These are phyloP conservation scores for Chouioia cunea DNA, from an alignment of 2,888 invertebrate species.

Conservation along the genomic window DNA sequence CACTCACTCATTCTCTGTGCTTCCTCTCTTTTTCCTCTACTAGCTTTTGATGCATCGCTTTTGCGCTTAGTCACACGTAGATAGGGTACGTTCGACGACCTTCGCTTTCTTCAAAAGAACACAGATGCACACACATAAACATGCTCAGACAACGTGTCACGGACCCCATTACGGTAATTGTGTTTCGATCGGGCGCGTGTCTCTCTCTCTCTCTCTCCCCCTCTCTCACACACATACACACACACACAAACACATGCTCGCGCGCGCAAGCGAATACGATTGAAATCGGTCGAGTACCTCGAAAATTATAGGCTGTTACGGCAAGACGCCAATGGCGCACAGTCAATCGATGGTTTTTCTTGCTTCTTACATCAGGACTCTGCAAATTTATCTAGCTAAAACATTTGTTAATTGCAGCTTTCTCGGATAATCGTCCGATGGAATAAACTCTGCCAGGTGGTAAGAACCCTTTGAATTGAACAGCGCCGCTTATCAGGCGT, in stretches of 20 bases:
- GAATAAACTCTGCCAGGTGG: too few relatives aligned
- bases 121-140: not conserved
- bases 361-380: too few relatives aligned
- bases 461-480: too few relatives aligned
- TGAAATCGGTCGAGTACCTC: conserved; percentile 35
- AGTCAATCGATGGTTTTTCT: not conserved
- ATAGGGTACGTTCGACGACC: conserved; percentile 34
- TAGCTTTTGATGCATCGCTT: conserved; percentile 37
- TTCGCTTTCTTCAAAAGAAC: conserved; percentile 20
- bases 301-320: conserved; percentile 43
- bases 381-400: too few relatives aligned
- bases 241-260: not conserved
- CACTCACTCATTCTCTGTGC: conserved; percentile 1
- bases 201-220: conserved; percentile 1
- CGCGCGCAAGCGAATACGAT: conserved; percentile 36
- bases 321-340: conserved; percentile 33
- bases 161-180: conserved; percentile 48
- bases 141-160: conserved; percentile 11
- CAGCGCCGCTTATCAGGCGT: too few relatives aligned
- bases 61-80: conserved; percentile 31
- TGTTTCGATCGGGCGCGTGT: conserved; percentile 33
- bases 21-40: conserved; percentile 16
- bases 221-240: not conserved
- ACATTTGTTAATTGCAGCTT: too few relatives aligned
- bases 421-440: too few relatives aligned